Evolutionary conservation across 2,797 vertebrate species (phyloP).

Genomic region (Pseudocheirus occidentalis): DNA sequence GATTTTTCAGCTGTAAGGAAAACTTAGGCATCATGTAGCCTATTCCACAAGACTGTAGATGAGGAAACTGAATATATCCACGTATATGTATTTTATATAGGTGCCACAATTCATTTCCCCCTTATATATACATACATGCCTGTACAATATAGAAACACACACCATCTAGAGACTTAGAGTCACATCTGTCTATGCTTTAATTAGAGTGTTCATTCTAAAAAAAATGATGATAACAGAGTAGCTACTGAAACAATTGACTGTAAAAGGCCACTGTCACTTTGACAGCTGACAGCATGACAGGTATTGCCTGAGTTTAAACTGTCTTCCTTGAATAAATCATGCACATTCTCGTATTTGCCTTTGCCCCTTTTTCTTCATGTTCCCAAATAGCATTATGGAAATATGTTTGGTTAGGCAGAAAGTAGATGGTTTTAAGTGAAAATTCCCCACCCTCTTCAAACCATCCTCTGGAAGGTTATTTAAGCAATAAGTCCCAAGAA

Average conservation of each 20-base stretch:
- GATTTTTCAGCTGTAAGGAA: neutral
- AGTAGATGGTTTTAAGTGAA: conserved; percentile 36
- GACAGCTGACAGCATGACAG: conserved; percentile 88
- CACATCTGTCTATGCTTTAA: conserved; percentile 75
- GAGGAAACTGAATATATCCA: neutral
- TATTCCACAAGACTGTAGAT: conserved; percentile 3
- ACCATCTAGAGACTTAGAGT: conserved; percentile 41
- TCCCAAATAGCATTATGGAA: conserved; percentile 49
- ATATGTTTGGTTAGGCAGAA: conserved; percentile 53
- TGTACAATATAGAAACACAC: conserved; percentile 1
- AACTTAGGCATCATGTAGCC: neutral
- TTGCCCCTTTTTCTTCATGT: conserved; percentile 78
- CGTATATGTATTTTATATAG: neutral
- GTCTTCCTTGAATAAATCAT: conserved; percentile 88
- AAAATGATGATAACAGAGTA: conserved; percentile 84
- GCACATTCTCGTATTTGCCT: conserved; percentile 87
- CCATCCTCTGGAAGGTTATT: conserved; percentile 19
- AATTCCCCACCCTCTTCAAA: neutral
- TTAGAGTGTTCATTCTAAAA: conserved; percentile 81
- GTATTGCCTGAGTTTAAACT: conserved; percentile 86
- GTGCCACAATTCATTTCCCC: neutral
- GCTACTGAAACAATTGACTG: conserved; percentile 87
- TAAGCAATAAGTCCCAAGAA: conserved; percentile 53
- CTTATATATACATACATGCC: neutral
- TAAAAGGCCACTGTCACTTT: conserved; percentile 87